Conservation (phyloP, 2,797 vertebrate genomes). For the Pipistrellus nathusii region DNA sequence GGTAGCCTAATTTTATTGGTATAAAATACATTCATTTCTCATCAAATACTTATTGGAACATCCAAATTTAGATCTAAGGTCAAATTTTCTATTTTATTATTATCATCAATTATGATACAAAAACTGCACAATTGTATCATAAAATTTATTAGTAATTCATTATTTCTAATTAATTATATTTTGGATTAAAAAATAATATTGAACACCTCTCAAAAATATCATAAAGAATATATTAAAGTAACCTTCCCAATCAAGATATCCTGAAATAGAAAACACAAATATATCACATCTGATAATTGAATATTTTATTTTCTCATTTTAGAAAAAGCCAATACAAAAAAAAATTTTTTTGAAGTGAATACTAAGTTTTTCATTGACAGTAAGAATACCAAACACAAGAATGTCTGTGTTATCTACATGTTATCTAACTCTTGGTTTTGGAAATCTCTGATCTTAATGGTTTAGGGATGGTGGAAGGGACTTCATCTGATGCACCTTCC, state of each 20-base stretch:
- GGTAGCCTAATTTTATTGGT: conserved; percentile 34
- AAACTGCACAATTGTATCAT: conserved; percentile 52
- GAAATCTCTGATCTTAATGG: conserved; percentile 38
- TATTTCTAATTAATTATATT: conserved; percentile 11
- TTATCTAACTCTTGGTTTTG: conserved; percentile 27
- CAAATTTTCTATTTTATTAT: conserved; percentile 42
- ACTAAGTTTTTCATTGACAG: neutral
- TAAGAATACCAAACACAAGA: conserved; percentile 7
- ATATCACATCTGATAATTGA: neutral
- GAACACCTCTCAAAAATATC: neutral
- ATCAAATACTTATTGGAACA: conserved; percentile 46
- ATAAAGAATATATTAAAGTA: conserved; percentile 13
- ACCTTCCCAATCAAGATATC: conserved; percentile 15
- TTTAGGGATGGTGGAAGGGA: neutral
- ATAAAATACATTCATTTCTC: neutral
- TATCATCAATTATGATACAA: neutral
- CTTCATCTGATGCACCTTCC: neutral
- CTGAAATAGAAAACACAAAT: conserved; percentile 51
- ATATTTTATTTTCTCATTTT: conserved; percentile 20
- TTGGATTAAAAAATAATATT: conserved; percentile 34
- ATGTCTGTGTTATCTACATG: neutral
- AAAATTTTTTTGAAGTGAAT: neutral
- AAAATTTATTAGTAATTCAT: neutral
- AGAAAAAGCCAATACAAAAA: neutral
- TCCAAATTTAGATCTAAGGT: neutral